Evolutionary conservation across 2,113 vertebrate genomes (phyloP).

Genomic region (Deroptyus accipitrinus): DNA sequence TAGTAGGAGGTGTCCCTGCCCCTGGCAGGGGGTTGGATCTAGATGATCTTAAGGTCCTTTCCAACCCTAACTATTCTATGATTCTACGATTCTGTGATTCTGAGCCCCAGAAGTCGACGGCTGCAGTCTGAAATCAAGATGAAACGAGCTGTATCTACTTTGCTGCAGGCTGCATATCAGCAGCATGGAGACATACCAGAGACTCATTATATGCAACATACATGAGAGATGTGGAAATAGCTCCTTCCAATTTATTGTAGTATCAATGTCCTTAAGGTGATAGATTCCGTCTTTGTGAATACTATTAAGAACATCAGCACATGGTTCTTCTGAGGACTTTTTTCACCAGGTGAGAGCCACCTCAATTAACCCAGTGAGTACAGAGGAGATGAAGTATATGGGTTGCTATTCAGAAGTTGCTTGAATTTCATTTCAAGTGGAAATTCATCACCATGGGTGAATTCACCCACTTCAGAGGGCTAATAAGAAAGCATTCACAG

Average conservation of each 20-base stretch:
- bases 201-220: conserved; percentile 49
- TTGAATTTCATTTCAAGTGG: conserved; percentile 22
- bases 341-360: conserved; percentile 44
- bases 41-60: no score
- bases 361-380: conserved; percentile 55
- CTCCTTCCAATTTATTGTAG: conserved; percentile 18
- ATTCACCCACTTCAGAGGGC: not conserved
- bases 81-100: not conserved
- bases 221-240: conserved; percentile 39
- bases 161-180: conserved; percentile 62
- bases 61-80: no score
- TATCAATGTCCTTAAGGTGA: conserved; percentile 35
- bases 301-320: not conserved
- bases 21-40: no score
- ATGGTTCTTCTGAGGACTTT: not conserved
- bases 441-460: conserved; percentile 22
- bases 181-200: conserved; percentile 15
- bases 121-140: conserved; percentile 38
- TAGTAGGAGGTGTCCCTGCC: no score
- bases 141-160: conserved; percentile 35
- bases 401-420: not conserved
- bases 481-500: not conserved
- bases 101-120: not conserved
- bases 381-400: not conserved
- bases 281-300: not conserved